Percentiles rank a stretch among this genome's conserved stretches.
Conservation (phyloP, 2,888 invertebrate species). For the Amphimallon solstitiale region DNA sequence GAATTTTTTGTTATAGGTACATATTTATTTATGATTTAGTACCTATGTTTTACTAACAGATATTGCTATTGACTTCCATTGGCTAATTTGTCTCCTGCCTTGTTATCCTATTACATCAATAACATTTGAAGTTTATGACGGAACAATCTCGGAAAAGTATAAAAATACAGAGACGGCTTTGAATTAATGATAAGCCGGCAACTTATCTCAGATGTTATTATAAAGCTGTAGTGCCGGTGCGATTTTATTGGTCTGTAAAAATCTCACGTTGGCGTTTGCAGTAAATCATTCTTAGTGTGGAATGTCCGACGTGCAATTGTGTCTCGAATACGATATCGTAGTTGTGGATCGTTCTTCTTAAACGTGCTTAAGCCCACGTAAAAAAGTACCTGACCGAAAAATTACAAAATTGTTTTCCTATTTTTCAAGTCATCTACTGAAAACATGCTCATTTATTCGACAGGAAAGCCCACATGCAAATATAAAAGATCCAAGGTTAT, state of each 20-base stretch:
- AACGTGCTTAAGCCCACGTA: background rate
- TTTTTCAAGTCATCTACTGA: too few relatives aligned
- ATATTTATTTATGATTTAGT: too few relatives aligned
- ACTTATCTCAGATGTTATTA: background rate
- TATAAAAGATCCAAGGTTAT: too few relatives aligned
- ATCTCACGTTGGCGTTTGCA: conserved; percentile 18
- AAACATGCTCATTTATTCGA: too few relatives aligned
- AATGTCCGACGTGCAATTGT: conserved; percentile 5
- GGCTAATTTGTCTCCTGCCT: background rate
- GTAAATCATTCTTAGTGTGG: conserved; percentile 24
- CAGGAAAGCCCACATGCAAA: too few relatives aligned
- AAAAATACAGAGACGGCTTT: background rate
- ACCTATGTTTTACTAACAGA: too few relatives aligned
- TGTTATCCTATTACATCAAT: conserved; percentile 14
- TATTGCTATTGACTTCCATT: background rate
- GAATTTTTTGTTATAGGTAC: too few relatives aligned
- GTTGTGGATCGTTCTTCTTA: background rate
- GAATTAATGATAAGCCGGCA: conserved; percentile 4
- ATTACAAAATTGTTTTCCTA: background rate
- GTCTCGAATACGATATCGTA: background rate
- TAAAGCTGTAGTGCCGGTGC: background rate
- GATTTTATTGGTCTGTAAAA: conserved; percentile 13
- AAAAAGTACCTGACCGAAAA: background rate
- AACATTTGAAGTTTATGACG: conserved; percentile 8
- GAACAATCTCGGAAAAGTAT: background rate